Evolutionary conservation across 1,140 invertebrate genomes (phyloP).

Genomic region (Bombus superbus): DNA sequence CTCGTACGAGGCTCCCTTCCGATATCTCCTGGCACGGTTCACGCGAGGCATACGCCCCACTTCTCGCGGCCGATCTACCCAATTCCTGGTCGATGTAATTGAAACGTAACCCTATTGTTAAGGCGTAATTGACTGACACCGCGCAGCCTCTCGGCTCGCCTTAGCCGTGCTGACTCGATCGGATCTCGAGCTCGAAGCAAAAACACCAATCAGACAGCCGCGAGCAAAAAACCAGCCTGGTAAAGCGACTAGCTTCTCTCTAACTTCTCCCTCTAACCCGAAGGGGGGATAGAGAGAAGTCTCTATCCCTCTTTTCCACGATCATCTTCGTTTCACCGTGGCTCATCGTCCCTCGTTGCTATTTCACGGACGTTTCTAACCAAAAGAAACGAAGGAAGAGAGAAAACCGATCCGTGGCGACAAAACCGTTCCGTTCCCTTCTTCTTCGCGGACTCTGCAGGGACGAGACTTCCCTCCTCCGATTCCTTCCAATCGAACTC

Average conservation of each 20-base stretch:
- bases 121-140: constrained; percentile 79
- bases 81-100: constrained; percentile 74
- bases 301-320: not conserved
- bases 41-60: not conserved
- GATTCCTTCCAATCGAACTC: not conserved
- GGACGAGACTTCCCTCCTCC: not conserved
- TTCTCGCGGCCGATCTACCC: constrained; percentile 36
- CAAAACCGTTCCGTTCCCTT: constrained; percentile 6
- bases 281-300: not conserved
- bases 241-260: constrained; percentile 59
- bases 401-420: not conserved
- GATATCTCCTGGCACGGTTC: constrained; percentile 2
- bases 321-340: too few relatives aligned
- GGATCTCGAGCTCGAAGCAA: constrained; percentile 66
- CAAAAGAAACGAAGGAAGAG: not conserved
- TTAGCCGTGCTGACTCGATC: constrained; percentile 63
- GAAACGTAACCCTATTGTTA: constrained; percentile 81
- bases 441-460: not conserved
- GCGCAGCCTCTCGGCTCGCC: constrained; percentile 62
- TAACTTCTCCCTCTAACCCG: constrained; percentile 17
- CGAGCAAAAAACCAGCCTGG: constrained; percentile 66
- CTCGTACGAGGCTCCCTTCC: not conserved
- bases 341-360: not conserved
- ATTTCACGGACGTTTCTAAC: constrained; percentile 8
- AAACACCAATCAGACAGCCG: constrained; percentile 72